These are phyloP conservation scores for Nezara viridula DNA, from an alignment of 2,888 invertebrate genomes.

Conservation along the genomic window DNA sequence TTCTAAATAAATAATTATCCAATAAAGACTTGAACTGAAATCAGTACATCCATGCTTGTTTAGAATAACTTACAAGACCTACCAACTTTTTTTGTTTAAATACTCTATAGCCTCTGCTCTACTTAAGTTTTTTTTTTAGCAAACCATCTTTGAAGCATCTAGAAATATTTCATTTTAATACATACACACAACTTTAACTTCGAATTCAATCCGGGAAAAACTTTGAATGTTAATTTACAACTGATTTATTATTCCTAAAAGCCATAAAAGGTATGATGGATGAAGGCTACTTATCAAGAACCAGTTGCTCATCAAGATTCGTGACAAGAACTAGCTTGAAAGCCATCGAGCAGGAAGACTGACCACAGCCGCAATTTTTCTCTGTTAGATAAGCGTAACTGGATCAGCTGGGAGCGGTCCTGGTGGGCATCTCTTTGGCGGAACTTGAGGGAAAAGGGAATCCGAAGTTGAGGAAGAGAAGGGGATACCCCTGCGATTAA, in stretches of 20 bases:
- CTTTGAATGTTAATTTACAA: background rate
- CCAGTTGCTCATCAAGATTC: background rate
- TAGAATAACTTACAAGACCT: too few species aligned
- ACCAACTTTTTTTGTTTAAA: too few species aligned
- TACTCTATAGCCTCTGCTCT: too few species aligned
- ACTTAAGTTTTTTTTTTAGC: too few species aligned
- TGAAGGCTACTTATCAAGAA: background rate
- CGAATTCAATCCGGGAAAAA: too few species aligned
- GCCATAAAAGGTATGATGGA: background rate
- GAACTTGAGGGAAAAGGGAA: background rate
- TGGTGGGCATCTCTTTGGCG: background rate
- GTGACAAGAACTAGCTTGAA: background rate
- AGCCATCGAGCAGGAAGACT: conserved; percentile 42
- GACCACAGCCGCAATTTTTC: conserved; percentile 6
- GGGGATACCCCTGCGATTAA: background rate
- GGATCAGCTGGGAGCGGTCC: background rate
- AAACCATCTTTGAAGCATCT: too few species aligned
- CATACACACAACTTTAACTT: too few species aligned
- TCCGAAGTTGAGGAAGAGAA: conserved; percentile 2
- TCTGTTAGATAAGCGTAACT: conserved; percentile 23
- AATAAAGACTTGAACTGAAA: too few species aligned
- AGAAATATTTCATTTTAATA: too few species aligned
- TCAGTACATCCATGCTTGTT: too few species aligned
- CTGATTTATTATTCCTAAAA: background rate
- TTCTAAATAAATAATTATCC: too few species aligned